These are phyloP conservation scores for Diloba caeruleocephala DNA, from an alignment of 2,888 invertebrate species.

Conservation along the genomic window DNA sequence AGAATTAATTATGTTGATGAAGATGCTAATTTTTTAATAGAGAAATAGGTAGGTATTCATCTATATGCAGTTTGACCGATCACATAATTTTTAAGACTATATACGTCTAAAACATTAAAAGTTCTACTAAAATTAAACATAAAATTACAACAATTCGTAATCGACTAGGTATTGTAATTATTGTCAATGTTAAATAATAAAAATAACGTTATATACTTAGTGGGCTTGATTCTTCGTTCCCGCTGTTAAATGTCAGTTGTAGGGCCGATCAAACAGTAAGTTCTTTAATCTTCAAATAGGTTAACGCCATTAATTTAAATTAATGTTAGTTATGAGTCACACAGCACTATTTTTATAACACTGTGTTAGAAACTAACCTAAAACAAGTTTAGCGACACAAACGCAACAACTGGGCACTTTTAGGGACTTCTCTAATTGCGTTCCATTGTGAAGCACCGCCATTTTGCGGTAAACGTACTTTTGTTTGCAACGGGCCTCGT, in stretches of 20 bases:
- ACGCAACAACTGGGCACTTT: conserved; percentile 93
- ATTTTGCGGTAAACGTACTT: conserved; percentile 87
- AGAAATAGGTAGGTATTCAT: no score
- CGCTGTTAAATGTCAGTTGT: not conserved
- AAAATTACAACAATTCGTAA: conserved; percentile 27
- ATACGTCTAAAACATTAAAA: no score
- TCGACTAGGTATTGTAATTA: conserved; percentile 34
- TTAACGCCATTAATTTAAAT: conserved; percentile 17
- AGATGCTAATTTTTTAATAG: no score
- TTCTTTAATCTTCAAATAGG: conserved; percentile 1
- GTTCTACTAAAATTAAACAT: conserved; percentile 9
- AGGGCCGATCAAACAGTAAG: not conserved
- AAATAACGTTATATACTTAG: not conserved
- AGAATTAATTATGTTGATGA: no score
- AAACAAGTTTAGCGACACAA: conserved; percentile 74
- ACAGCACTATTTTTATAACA: conserved; percentile 10
- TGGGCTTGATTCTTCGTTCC: conserved; percentile 2
- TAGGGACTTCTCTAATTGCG: conserved; percentile 80
- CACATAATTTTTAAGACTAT: no score
- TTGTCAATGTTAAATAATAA: conserved; percentile 2
- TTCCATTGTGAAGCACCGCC: conserved; percentile 68
- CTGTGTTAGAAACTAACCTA: conserved; percentile 13
- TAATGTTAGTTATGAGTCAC: conserved; percentile 17
- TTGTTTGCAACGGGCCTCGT: conserved; percentile 89
- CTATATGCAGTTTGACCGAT: no score